Percentiles rank a stretch among this genome's conserved stretches.
Conservation (phyloP, 2,797 vertebrate species). For the Cirrhinus molitorella region DNA sequence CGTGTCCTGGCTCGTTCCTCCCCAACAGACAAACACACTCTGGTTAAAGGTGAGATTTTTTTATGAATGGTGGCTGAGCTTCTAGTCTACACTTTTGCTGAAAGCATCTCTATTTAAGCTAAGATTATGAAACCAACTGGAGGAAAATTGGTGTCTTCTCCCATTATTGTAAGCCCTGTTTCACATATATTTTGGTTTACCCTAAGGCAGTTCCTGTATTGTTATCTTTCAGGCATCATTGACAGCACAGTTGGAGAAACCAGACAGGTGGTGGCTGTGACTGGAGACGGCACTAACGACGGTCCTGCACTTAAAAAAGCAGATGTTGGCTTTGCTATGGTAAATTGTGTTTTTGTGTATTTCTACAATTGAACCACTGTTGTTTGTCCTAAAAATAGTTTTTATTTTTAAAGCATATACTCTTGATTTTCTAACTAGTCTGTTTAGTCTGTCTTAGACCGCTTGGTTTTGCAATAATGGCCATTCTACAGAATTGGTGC, state of each 20-base stretch:
- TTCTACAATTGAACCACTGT: no score
- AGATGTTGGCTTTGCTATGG: conserved; percentile 98
- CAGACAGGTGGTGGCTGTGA: conserved; percentile 97
- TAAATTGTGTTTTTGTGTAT: conserved; percentile 74
- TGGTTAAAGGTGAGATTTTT: conserved; percentile 93
- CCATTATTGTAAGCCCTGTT: neutral
- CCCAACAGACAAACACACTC: conserved; percentile 95
- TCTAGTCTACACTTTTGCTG: neutral
- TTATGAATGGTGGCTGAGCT: neutral
- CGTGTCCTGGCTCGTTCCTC: conserved; percentile 95
- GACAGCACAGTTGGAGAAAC: conserved; percentile 93
- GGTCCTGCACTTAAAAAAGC: conserved; percentile 98
- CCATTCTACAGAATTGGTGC: no score
- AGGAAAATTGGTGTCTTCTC: neutral
- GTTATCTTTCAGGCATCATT: conserved; percentile 87
- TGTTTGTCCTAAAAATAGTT: no score
- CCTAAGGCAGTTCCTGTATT: conserved; percentile 1
- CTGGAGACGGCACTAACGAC: conserved; percentile 96
- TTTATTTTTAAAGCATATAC: no score
- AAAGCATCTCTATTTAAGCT: neutral
- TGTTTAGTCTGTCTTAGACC: no score
- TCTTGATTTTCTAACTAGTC: no score
- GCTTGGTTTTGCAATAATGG: no score
- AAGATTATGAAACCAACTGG: neutral
- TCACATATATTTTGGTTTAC: neutral